Evolutionary conservation across 2,797 vertebrate species (phyloP).

Genomic region (Acanthopagrus latus): DNA sequence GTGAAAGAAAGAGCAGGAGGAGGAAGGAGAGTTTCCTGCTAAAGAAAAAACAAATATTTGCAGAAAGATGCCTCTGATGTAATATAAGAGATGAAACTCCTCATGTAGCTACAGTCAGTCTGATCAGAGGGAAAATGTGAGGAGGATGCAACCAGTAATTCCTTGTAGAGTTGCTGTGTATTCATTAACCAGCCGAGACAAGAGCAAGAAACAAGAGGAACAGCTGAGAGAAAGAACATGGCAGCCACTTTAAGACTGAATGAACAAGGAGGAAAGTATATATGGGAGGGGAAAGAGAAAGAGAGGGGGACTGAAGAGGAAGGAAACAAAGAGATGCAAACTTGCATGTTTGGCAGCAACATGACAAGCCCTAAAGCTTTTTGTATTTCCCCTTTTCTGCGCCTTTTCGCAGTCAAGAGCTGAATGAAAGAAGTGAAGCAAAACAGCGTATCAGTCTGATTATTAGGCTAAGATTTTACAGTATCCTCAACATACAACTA

Average conservation of each 20-base stretch:
- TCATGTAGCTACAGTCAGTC: constrained; percentile 10
- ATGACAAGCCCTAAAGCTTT: neutral
- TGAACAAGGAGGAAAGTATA: neutral
- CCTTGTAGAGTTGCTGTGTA: constrained; percentile 2
- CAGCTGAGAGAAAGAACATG: neutral
- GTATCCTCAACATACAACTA: neutral
- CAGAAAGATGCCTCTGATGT: constrained; percentile 19
- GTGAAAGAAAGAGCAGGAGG: neutral
- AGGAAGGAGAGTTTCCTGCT: neutral
- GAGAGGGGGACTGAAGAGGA: neutral
- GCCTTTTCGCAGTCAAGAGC: neutral
- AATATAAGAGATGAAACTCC: constrained; percentile 13
- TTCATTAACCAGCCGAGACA: constrained; percentile 18
- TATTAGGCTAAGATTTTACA: neutral
- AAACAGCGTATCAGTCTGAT: too few relatives aligned
- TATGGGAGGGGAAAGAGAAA: neutral
- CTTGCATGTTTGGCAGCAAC: neutral
- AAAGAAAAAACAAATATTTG: neutral
- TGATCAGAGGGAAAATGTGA: constrained; percentile 26
- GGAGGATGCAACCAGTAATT: constrained; percentile 17
- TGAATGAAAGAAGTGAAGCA: neutral
- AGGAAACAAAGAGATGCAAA: too few relatives aligned
- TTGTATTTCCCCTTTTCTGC: neutral
- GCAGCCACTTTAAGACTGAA: neutral
- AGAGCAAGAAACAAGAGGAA: neutral